Evolutionary conservation across 1,140 invertebrate genomes (phyloP), one percentile per base, ranked within the genome.

Genomic region (Gryon sp.): DNA sequence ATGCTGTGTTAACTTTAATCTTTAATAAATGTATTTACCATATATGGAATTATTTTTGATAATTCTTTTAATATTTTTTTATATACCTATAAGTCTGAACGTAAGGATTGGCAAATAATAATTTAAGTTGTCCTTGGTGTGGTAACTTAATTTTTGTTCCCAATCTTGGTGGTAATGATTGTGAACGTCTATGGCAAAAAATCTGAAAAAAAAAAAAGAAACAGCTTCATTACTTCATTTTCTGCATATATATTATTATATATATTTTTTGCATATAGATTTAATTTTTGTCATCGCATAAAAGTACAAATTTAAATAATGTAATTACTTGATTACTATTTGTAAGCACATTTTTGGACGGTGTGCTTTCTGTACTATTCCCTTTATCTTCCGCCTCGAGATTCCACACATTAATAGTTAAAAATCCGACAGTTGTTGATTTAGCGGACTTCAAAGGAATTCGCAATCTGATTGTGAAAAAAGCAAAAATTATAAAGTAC

Each of bases 371-470:
- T 0, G 93, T 94, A 66, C 93, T 94, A 15, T 91, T 92, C 9
- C 91, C 91, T 46, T 91, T 90, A 68, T 93, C 93, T 50, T 94
- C 93, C 2, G 92, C 90, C 80, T 96, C 95, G 15, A 95, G 89
- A 24, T 94, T 92, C 94, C 95, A 96, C 0, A 94, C 93, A 69
- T 92, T 92, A 4, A 97, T 90, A 2, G 95, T 96, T 9, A 97
- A 90, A 87, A 96, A 97, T 1, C 95, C 95, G 26, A 94, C 92
- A 3, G 92, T 94, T 57, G 90, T 91, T 24, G 92, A 90, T 66
- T 92, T 91, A 12, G 89, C 83, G 0, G 90, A 92, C 46, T 90
- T 89, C 18, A 93, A 82, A 7, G 92, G 91, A 68, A 93, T 91
- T 52, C 92, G 85, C 73, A 90, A 69, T 76, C 89, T 87, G 6